Evolutionary conservation across 2,888 invertebrate species (phyloP), one percentile per base, ranked within the genome.

Genomic region (Biston stratarius): DNA sequence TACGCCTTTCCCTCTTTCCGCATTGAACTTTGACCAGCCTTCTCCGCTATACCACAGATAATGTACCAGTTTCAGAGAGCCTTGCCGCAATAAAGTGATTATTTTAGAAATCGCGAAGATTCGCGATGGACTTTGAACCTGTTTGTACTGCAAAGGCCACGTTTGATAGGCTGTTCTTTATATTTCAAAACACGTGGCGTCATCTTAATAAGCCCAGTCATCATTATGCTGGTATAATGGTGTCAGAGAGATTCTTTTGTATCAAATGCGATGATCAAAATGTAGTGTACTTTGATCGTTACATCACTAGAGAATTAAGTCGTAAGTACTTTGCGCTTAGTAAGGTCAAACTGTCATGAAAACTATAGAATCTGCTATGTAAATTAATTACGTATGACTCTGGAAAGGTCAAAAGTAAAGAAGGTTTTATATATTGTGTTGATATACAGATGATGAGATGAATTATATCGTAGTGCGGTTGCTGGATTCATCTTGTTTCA

Each of bases 71-170:
- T n/a, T 15, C 40, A 15, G 10, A 42, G 42, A 8, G 33, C 42
- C 12, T 15, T n/a, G 7, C 12, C 9, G 55, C n/a, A 55, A 33
- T 12, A 42, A 42, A 24, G 11, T 40, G 53, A 53, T 55, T 55
- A 55, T 55, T 55, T 55, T 55, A 55, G 55, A 55, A 55, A 55
- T 55, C 55, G 24, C 55, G 36, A 42, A 55, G 24, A 55, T 55
- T 55, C 42, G 55, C 55, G 24, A 42, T 55, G 55, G 55, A 55
- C 55, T 55, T 55, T 55, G 55, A 55, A 44, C 55, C 42, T 55
- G 55, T 55, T 55, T 55, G 55, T 44, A 42, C 55, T 42, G 55
- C 8, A 53, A 38, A 53, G 52, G 38, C 38, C 38, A n/a, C n/a
- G 14, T 53, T 42, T 40, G 52, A 40, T 53, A 40, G 53, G 33